Evolutionary conservation across 2,888 invertebrate genomes (phyloP), one percentile per base, ranked within the genome.

Genomic region (Hypomecis atomaria): DNA sequence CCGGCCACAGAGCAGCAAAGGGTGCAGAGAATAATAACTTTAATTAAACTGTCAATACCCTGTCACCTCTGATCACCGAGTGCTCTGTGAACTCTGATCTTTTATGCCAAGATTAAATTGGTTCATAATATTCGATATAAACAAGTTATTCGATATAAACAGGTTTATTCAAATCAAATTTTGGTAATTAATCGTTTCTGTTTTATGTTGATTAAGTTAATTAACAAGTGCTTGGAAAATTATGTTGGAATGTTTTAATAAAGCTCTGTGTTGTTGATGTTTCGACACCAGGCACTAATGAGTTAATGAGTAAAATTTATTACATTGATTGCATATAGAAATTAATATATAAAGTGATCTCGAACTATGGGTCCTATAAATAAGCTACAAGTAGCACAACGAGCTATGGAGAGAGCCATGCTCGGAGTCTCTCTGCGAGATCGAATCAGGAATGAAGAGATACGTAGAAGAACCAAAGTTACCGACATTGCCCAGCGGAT

Each of bases 1-100:
- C 67, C 68, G 45, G 63, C 53, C 60, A 67, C 65, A 62, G 62
- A 42, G 60, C 47, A 57, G 62, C 57, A 57, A 65, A 65, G 60
- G 60, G 58, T 62, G 58, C 57, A 67, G 65, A 69, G 69, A 73
- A 74, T 72, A 74, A 72, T 72, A 69, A 65, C 34, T 74, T 78
- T 79, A 79, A 84, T 83, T 80, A 78, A 79, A 76, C 71, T 72
- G 63, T 71, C 75, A 73, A 67, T 55, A 67, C 59, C 69, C 50
- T 71, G 64, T 55, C 58, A 48, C 64, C 59, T 59, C 58, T 44
- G 59, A 50, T 50, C 58, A 34, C 37, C 10, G 50, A 44, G 33
- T 48, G 11, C 58, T 53, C 53, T 63, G 49, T 59, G 48, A 62
- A 58, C 42, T 63, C 72, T 72, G 78, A 76, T 74, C 73, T 73